Percentiles rank a stretch among this genome's conserved stretches.
Conservation (phyloP, 2,113 vertebrate genomes). For the Indri indri region DNA sequence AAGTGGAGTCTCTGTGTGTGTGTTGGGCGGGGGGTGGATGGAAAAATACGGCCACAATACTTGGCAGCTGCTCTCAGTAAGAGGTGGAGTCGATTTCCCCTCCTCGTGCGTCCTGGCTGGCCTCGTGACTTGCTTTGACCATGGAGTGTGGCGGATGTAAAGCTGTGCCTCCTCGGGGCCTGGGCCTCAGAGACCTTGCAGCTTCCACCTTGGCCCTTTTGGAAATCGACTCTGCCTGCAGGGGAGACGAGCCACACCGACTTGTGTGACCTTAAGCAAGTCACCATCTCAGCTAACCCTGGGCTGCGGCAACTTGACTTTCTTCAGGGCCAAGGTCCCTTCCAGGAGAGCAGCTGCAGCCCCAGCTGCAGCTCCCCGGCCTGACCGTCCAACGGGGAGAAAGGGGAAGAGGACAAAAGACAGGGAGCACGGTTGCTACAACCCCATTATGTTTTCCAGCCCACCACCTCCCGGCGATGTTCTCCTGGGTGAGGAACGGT, state of each 20-base stretch:
- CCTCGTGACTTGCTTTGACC: not conserved
- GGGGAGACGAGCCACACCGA: accelerated
- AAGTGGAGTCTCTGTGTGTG: accelerated
- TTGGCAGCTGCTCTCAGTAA: accelerated
- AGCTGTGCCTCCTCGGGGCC: not conserved
- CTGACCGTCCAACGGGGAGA: not conserved
- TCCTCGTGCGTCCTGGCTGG: not conserved
- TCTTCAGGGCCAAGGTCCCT: not conserved
- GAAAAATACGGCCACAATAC: accelerated
- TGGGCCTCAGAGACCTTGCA: not conserved
- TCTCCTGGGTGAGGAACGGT: not conserved
- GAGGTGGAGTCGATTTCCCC: too few relatives aligned
- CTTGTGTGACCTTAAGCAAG: not conserved
- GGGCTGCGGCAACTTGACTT: not conserved
- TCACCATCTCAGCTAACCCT: too few relatives aligned
- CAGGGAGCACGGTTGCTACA: not conserved
- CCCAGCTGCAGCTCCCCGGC: not conserved
- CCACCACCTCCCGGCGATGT: accelerated
- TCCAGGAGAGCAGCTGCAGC: not conserved
- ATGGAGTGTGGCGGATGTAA: not conserved
- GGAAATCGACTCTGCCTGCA: not conserved
- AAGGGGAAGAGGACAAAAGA: not conserved
- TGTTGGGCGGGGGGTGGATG: accelerated
- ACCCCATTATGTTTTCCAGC: accelerated
- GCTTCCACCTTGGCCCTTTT: not conserved